phyloP scores from a whole-genome alignment of 2,888 invertebrate species.

The Epirrhoe tristata region DNA sequence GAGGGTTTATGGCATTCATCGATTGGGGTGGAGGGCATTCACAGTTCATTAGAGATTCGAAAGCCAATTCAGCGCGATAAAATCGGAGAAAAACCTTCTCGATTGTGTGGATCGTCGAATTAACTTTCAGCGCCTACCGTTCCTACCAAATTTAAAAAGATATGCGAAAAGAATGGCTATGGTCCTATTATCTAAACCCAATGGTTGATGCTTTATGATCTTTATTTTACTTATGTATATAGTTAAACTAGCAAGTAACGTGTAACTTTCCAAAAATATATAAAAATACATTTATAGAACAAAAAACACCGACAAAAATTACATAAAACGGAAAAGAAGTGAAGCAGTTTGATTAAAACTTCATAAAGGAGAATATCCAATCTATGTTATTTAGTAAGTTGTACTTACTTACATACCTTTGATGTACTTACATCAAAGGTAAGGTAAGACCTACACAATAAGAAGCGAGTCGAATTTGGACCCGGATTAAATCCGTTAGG shows the following conservation, averaged over 20 bases:
- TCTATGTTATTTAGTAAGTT: conserved; percentile 30
- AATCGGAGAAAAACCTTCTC: conserved; percentile 54
- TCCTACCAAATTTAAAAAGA: neutral
- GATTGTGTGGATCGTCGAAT: conserved; percentile 41
- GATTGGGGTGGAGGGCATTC: conserved; percentile 53
- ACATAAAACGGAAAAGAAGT: neutral
- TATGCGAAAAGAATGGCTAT: neutral
- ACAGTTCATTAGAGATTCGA: conserved; percentile 66
- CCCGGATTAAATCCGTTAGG: conserved; percentile 43
- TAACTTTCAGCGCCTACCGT: conserved; percentile 22
- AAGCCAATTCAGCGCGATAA: conserved; percentile 54
- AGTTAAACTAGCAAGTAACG: neutral
- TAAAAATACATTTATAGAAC: too few relatives aligned
- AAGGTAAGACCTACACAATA: conserved; percentile 22
- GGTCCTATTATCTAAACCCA: neutral
- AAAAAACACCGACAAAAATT: too few relatives aligned
- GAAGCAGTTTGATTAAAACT: conserved; percentile 9
- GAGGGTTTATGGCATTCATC: conserved; percentile 48
- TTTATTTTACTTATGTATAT: neutral
- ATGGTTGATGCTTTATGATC: neutral
- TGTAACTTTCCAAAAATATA: too few relatives aligned
- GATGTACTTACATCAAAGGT: conserved; percentile 32
- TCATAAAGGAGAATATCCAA: conserved; percentile 29
- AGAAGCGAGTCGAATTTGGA: conserved; percentile 43
- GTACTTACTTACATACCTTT: conserved; percentile 21